Evolutionary conservation across 2,113 vertebrate species (phyloP), one percentile per base, ranked within the genome.

Genomic region (Halcyon senegalensis): DNA sequence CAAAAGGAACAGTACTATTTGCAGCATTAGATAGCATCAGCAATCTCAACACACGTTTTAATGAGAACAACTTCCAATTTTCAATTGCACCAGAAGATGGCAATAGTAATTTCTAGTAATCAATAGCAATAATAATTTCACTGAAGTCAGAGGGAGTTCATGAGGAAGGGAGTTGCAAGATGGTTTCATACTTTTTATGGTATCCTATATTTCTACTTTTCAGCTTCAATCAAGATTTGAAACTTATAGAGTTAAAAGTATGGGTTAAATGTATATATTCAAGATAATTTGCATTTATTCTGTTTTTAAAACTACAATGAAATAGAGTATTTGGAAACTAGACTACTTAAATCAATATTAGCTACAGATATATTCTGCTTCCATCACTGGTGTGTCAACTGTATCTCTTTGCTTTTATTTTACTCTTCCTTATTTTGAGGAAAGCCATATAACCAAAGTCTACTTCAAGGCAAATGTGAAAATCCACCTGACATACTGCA

Each of bases 51-150:
- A 81, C 23, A 11, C 23, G 27, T 93, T 84, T 81, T 92, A 87
- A 86, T 76, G 50, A 86, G 51, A 46, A 64, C 19, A 60, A 46
- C 73, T 89, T 96, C 86, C 92, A 95, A 84, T 96, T 94, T 95
- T 90, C 93, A 81, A 64, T 87, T 95, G 88, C 62, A 96, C 96
- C 93, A 96, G 96, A 97, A 95, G 96, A 96, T 93, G 94, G 96
- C 96, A 97, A 96, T 92, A 96, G 88, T 76, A 90, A 96, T 96
- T 96, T 96, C 95, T 82, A 82, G 82, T 75, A 93, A 96, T 97
- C 95, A 91, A 96, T 96, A 96, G 77, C 81, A 94, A 89, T 94
- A 94, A 92, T 92, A 96, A 84, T 93, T 92, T 92, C 44, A 60
- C 73, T 35, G 5, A 93, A 94, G 48, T 84, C 72, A 68, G 35